Percentiles rank a stretch among this genome's conserved stretches.
Evolutionary conservation across 2,888 invertebrate species (phyloP).

Genomic region (Plebejus melissa): DNA sequence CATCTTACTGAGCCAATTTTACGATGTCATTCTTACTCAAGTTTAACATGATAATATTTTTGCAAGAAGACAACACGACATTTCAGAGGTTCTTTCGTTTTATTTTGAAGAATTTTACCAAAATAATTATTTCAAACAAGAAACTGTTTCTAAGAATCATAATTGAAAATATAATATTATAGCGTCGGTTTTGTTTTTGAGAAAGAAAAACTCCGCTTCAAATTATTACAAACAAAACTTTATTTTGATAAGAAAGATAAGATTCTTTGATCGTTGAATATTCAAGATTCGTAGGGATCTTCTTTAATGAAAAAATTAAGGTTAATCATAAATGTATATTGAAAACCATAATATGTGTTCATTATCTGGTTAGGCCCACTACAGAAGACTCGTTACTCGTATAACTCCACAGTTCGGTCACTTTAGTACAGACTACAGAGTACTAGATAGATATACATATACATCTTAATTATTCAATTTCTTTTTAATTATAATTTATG

Average conservation of each 20-base stretch:
- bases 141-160: background rate
- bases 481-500: too few relatives aligned
- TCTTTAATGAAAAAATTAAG: background rate
- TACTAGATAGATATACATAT: too few relatives aligned
- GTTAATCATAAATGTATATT: background rate
- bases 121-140: background rate
- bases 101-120: background rate
- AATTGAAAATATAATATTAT: background rate
- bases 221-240: background rate
- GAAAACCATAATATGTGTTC: constrained; percentile 1
- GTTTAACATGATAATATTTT: too few relatives aligned
- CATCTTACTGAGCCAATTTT: too few relatives aligned
- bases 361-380: background rate
- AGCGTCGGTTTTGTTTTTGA: background rate
- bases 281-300: background rate
- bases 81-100: background rate
- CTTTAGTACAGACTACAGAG: too few relatives aligned
- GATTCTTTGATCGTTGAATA: background rate
- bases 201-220: background rate
- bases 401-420: too few relatives aligned
- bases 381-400: too few relatives aligned
- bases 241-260: background rate
- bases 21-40: too few relatives aligned
- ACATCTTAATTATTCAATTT: too few relatives aligned
- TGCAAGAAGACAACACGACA: background rate